A percentile compares a stretch with the other conserved stretches of the same genome.
Evolutionary conservation across 2,888 invertebrate species (phyloP).

Genomic region (Parthenolecanium corni): DNA sequence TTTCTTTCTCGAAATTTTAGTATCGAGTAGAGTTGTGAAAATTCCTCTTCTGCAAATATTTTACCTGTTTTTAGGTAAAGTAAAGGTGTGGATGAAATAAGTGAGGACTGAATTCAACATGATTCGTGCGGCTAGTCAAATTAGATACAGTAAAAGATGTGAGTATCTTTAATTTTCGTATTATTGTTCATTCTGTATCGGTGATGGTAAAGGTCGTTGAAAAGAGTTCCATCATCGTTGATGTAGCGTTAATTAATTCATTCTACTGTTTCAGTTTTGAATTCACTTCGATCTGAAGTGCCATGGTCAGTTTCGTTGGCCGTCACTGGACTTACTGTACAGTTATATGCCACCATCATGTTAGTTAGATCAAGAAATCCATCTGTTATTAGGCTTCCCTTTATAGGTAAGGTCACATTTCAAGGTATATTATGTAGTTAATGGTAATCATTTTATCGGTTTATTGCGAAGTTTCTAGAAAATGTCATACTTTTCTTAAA

Average conservation of each 20-base stretch:
- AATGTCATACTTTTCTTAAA: too few species aligned
- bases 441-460: too few species aligned
- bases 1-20: too few species aligned
- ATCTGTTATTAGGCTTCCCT: too few species aligned
- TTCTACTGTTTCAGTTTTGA: not conserved
- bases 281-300: constrained; percentile 3
- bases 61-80: too few species aligned
- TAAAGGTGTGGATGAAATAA: too few species aligned
- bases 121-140: not conserved
- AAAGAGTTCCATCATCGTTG: not conserved
- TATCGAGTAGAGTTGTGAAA: too few species aligned
- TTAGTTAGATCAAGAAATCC: constrained; percentile 1
- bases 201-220: not conserved
- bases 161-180: not conserved
- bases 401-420: too few species aligned
- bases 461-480: too few species aligned
- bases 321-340: constrained; percentile 3
- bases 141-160: not conserved
- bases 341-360: constrained; percentile 8
- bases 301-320: constrained; percentile 11
- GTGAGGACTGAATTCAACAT: too few species aligned
- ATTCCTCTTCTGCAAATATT: too few species aligned
- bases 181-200: not conserved
- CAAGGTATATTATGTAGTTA: too few species aligned
- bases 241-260: not conserved